Evolutionary conservation across 1,140 invertebrate genomes (phyloP), one percentile per base, ranked within the genome.

Genomic region (Sycophila sp.): DNA sequence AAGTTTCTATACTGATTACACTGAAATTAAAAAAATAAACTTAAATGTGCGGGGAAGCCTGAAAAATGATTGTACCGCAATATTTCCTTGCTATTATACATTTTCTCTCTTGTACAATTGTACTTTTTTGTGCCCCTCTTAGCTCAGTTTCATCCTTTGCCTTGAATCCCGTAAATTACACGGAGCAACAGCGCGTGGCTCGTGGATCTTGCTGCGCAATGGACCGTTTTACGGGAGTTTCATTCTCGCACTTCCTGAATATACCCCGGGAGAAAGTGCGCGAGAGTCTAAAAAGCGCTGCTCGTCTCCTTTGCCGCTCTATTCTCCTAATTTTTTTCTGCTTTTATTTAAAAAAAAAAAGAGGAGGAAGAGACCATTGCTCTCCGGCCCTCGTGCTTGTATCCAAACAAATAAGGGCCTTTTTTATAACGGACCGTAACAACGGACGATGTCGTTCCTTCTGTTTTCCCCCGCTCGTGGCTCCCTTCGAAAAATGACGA

Each of bases 61-160:
- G 42, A 65, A 64, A 62, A 67, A 72, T 72, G 66, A 73, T 63
- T 68, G 42, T 65, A 47, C 69, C 47, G 72, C 72, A n/a, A n/a
- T n/a, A 47, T 6, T 11, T 22, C 19, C 0, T 40, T 15, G n/a
- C 26, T 62, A 71, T 60, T 66, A 5, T 8, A 19, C 36, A n/a
- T 24, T 30, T 32, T 58, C 17, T 4, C 17, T 55, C 34, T 38
- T n/a, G 24, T 55, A 47, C 24, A 22, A 24, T 22, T 10, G 24
- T 24, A 55, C 22, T 38, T 62, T 4, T 45, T 19, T 38, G n/a
- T 17, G n/a, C 7, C 1, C 17, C 4, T 42, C 53, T n/a, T 64
- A 1, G n/a, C 45, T 36, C 19, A 1, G 3, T 34, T 24, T 7
- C 45, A 7, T 38, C 8, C 11, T 38, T n/a, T 53, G 10, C 47